Base-by-base conservation (phyloP, 2,888 invertebrate genomes). In the Amorpha juglandis region DNA sequence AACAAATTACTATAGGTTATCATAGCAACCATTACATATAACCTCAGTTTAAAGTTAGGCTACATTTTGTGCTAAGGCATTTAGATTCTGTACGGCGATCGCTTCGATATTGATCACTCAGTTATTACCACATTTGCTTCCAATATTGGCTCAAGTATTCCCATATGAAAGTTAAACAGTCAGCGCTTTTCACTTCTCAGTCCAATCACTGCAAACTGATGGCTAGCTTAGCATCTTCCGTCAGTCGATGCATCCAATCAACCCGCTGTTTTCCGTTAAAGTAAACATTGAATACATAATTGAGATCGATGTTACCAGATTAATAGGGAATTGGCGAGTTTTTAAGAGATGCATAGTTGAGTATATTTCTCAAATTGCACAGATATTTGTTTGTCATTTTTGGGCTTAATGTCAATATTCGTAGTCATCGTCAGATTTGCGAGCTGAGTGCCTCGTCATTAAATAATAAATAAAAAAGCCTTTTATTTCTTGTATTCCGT, bases 281-380 rank as follows among this genome's bases (percentile, higher is more conserved):
- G 9, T 38, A 58, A 58, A 58, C 58, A 50, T 19, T 50, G 19
- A 19, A 19, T 58, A 42, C 58, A 19, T 58, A 42, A 42, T 58
- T 58, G 42, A 58, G 42, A 33, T 4, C 19, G 42, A 42, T 58
- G 58, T 38, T 55, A 55, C 55, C 55, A 42, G 42, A 58, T 42
- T 38, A 11, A 12, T 42, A 16, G 6, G 38, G 12, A 19, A 38
- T 45, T 12, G 9, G 9, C 38, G 7, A 38, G 0, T 7, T 38
- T 7, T 38, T 9, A 7, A 3, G 38, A 14, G 42, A 42, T n/a
- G n/a, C n/a, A n/a, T n/a, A n/a, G n/a, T n/a, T n/a, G n/a, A n/a
- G n/a, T n/a, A n/a, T n/a, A n/a, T n/a, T n/a, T n/a, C n/a, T n/a
- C n/a, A 42, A 42, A 42, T 7, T 42, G 27, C 27, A 27, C 4